Percentiles rank a stretch among this genome's conserved stretches.
phyloP scores from a whole-genome alignment of 1,140 invertebrate genomes.

The Temnothorax nylanderi region DNA sequence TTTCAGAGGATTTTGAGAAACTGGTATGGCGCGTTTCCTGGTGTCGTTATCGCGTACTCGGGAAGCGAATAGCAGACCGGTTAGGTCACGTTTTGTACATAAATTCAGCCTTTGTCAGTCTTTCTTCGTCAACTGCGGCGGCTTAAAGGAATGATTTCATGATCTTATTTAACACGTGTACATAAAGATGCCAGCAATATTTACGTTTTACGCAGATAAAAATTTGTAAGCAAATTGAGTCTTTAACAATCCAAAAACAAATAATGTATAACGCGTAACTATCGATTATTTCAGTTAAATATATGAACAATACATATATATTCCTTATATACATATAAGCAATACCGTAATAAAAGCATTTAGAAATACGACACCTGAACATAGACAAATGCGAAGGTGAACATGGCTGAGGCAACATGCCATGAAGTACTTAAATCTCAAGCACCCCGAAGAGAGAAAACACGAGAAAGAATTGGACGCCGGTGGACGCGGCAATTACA shows the following conservation, averaged over 20 bases:
- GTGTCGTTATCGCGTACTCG: constrained; percentile 69
- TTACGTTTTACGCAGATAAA: neutral
- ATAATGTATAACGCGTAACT: neutral
- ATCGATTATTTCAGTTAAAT: neutral
- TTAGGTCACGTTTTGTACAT: constrained; percentile 75
- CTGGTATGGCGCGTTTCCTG: constrained; percentile 53
- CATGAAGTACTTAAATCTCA: constrained; percentile 75
- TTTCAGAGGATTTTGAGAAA: constrained; percentile 77
- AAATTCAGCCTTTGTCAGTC: constrained; percentile 63
- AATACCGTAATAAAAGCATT: constrained; percentile 19
- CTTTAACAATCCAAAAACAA: neutral
- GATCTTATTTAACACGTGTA: neutral
- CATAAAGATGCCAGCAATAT: neutral
- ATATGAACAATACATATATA: too few relatives aligned
- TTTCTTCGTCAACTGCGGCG: neutral
- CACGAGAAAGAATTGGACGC: constrained; percentile 67
- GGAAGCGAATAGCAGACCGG: constrained; percentile 62
- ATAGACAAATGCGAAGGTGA: constrained; percentile 67
- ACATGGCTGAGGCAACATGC: constrained; percentile 69
- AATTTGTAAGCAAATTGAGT: neutral
- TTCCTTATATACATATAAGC: neutral
- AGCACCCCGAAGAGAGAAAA: constrained; percentile 70
- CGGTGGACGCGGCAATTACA: constrained; percentile 75
- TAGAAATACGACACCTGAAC: constrained; percentile 31
- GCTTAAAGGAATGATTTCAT: neutral